Evolutionary conservation across 2,113 vertebrate genomes (phyloP), one percentile per base, ranked within the genome.

Genomic region (Lynx canadensis): DNA sequence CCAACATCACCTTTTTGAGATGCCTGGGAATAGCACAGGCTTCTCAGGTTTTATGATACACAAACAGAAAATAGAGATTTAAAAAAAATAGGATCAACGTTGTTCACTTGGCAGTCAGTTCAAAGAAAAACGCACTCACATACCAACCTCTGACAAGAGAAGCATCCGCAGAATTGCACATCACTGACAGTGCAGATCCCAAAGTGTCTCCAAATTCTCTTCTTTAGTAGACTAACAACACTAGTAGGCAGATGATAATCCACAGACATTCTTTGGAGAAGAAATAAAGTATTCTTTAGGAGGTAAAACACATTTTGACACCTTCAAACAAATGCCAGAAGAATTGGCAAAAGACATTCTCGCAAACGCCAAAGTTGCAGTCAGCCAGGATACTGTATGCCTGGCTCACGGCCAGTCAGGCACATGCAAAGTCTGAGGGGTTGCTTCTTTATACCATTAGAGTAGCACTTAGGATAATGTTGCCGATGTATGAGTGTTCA

Each of bases 211-310:
- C 52, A 74, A 55, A 89, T 87, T 65, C 65, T 66, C 7, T 57
- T 80, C 69, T 66, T 19, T 86, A 60, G 65, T 79, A 50, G n/a
- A 63, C 82, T 90, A 68, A 83, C 71, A 95, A 45, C 52, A 81
- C 76, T 57, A 38, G 36, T 76, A 80, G 80, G 76, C 83, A 92
- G 84, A 94, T 94, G 65, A 76, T 94, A 91, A 69, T 84, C 88
- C 93, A 78, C 66, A 96, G 38, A 63, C 33, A 68, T 93, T 88
- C 38, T 91, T 86, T 82, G 81, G 66, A 90, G 52, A 88, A 81
- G 83, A 97, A 97, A 80, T 85, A 84, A 96, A 95, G 91, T 94
- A 95, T 92, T 82, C 83, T 94, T 97, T 91, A 79, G 92, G 97
- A 95, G 66, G 33, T 74, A 97, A 86, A 96, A 84, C 21, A 55